Evolutionary conservation across 2,888 invertebrate genomes (phyloP).

Genomic region (Margaritifera margaritifera): DNA sequence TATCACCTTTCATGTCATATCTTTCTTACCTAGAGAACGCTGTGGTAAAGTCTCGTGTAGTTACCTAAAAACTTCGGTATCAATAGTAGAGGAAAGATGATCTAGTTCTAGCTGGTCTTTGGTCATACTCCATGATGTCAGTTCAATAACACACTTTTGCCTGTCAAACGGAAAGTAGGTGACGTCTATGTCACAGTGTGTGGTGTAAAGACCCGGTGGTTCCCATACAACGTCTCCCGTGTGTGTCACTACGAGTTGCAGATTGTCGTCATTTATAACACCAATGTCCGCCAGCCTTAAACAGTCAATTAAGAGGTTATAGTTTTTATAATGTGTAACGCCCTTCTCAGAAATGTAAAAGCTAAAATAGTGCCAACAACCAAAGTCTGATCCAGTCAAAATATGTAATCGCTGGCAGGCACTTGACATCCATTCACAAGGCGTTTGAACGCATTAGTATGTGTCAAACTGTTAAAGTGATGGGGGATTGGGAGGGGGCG

Average conservation of each 20-base stretch:
- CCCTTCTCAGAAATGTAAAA: too few species aligned
- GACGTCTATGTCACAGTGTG: constrained; percentile 31
- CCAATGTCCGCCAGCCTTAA: constrained; percentile 19
- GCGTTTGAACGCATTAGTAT: too few species aligned
- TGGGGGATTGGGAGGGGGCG: too few species aligned
- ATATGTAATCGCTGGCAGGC: accelerated
- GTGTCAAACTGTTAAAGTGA: too few species aligned
- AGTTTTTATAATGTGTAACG: too few species aligned
- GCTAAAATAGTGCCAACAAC: too few species aligned
- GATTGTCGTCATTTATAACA: constrained; percentile 9
- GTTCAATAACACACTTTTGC: constrained; percentile 26
- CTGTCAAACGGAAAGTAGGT: constrained; percentile 38
- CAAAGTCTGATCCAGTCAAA: too few species aligned
- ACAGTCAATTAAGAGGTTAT: background rate
- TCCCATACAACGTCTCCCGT: constrained; percentile 33
- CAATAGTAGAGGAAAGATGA: constrained; percentile 9
- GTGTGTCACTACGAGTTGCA: constrained; percentile 18
- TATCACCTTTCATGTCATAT: accelerated
- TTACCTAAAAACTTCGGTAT: constrained; percentile 15
- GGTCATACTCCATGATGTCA: constrained; percentile 28
- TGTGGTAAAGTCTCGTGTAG: too few species aligned
- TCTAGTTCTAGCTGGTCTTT: constrained; percentile 22
- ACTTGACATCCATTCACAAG: too few species aligned
- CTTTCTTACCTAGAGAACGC: too few species aligned
- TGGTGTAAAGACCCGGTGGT: constrained; percentile 24